Percentiles rank a stretch among this genome's conserved stretches.
These are phyloP conservation scores for Chiloscyllium punctatum DNA, from an alignment of 2,797 vertebrate genomes.

Conservation along the genomic window DNA sequence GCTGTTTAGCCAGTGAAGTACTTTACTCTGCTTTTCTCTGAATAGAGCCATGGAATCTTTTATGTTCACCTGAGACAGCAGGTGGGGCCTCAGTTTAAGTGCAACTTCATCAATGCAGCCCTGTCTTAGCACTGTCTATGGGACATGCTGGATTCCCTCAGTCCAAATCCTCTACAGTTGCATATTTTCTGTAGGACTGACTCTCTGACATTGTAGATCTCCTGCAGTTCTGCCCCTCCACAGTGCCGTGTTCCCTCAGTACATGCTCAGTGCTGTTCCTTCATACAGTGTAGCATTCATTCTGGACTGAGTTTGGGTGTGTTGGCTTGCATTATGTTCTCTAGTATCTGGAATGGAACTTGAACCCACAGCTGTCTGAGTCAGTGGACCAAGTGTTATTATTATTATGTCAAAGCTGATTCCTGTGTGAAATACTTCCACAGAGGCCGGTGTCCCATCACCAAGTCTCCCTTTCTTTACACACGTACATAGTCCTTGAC, in stretches of 20 bases:
- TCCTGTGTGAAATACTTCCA: too few relatives aligned
- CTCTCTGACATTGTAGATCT: background rate
- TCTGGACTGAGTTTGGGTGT: background rate
- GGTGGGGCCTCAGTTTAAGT: background rate
- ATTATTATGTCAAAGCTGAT: background rate
- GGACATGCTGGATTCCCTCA: background rate
- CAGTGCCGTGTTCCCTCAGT: background rate
- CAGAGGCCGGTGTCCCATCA: too few relatives aligned
- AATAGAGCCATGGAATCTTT: background rate
- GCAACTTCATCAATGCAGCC: background rate
- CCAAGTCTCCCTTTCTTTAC: too few relatives aligned
- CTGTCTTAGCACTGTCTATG: background rate
- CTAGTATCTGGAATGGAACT: background rate
- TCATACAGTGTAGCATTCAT: background rate
- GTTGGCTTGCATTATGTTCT: background rate
- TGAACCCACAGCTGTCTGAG: background rate
- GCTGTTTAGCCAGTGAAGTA: background rate
- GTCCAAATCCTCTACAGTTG: background rate
- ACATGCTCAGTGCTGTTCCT: background rate
- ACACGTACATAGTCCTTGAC: too few relatives aligned
- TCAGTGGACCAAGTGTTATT: background rate
- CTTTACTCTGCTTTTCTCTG: background rate
- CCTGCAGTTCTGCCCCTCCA: background rate
- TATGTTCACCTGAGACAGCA: background rate
- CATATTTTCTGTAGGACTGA: background rate